These are phyloP conservation scores for Caloenas nicobarica DNA, from an alignment of 2,113 vertebrate genomes.

Conservation along the genomic window DNA sequence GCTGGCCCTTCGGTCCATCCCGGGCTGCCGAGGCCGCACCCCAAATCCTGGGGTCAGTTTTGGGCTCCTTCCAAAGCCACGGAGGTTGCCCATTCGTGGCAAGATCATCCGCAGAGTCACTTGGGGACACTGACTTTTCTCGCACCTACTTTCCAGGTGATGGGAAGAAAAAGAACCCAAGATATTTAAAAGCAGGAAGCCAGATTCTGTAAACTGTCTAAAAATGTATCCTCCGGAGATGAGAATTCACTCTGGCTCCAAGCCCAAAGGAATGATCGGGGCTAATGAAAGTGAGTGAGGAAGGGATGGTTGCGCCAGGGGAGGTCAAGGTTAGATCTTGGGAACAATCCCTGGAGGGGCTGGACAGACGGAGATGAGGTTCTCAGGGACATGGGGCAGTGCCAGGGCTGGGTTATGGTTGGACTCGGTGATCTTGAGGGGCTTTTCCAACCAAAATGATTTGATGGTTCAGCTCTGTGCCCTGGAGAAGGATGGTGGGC, in stretches of 20 bases:
- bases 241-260: background rate
- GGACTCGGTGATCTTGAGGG: too few species aligned
- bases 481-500: background rate
- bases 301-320: accelerated
- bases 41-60: background rate
- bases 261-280: background rate
- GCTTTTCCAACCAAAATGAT: too few species aligned
- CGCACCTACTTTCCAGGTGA: slow-evolving; percentile 40
- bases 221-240: slow-evolving; percentile 35
- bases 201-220: slow-evolving; percentile 41
- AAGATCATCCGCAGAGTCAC: background rate
- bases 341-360: too few species aligned
- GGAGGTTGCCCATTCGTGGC: background rate
- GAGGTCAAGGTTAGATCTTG: too few species aligned
- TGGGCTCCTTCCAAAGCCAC: background rate
- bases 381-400: too few species aligned
- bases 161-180: background rate
- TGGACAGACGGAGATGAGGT: too few species aligned
- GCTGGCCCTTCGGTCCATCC: background rate
- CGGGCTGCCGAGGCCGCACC: background rate
- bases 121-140: background rate
- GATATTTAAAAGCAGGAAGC: slow-evolving; percentile 46
- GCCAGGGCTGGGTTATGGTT: too few species aligned
- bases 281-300: background rate
- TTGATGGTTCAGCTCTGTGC: accelerated